phyloP scores from a whole-genome alignment of 2,888 invertebrate genomes.

The Stictocephala bisonia region DNA sequence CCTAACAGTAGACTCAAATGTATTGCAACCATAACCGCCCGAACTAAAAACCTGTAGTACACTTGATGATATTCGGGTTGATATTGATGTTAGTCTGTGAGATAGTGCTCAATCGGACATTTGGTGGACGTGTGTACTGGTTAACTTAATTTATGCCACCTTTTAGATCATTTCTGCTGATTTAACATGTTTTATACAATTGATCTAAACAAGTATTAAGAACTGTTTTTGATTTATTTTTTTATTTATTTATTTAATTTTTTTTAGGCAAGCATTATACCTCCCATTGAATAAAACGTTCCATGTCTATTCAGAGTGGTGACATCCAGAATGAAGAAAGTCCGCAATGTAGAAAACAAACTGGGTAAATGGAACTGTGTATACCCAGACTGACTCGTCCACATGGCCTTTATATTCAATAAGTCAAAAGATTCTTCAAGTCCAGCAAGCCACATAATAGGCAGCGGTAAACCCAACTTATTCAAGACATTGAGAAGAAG shows the following conservation, averaged over 20 bases:
- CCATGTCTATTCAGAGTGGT: conserved; percentile 53
- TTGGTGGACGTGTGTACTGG: background rate
- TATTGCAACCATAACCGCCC: too few relatives aligned
- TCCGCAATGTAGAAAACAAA: too few relatives aligned
- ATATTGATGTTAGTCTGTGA: background rate
- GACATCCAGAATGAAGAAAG: conserved; percentile 51
- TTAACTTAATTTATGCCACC: background rate
- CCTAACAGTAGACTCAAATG: too few relatives aligned
- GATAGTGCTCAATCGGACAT: conserved; percentile 18
- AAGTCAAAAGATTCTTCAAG: background rate
- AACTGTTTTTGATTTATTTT: conserved; percentile 32
- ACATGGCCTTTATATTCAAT: conserved; percentile 5
- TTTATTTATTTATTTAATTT: too few relatives aligned
- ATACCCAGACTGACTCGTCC: conserved; percentile 53
- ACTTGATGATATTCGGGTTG: too few relatives aligned
- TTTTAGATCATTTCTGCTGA: background rate
- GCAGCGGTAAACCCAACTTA: conserved; percentile 29
- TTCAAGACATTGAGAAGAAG: conserved; percentile 42
- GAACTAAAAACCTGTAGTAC: too few relatives aligned
- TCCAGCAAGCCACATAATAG: conserved; percentile 28
- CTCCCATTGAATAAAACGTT: conserved; percentile 57
- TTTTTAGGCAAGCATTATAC: conserved; percentile 54
- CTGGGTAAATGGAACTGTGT: too few relatives aligned
- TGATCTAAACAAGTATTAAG: conserved; percentile 10
- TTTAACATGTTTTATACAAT: background rate